Base-by-base conservation (phyloP, 2,113 vertebrate genomes). In the Cheirogaleus medius region DNA sequence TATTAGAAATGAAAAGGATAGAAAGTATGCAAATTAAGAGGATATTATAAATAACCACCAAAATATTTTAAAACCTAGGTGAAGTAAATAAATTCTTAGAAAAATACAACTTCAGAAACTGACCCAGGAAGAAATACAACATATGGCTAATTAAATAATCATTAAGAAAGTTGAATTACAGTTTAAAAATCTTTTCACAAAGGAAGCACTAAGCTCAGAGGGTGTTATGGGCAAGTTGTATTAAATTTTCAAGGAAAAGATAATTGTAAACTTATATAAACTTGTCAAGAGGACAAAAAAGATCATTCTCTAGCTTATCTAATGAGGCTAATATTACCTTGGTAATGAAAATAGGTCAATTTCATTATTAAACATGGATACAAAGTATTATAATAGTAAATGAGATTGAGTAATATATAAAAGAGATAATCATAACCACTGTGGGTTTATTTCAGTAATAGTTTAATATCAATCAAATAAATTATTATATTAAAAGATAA, bases 301-400 rank as follows among this genome's bases (percentile, higher is more conserved):
- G n/a, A 82, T 91, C 5, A 87, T 77, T 93, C 5, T 90, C 5
- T 6, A 56, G 25, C 2, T 88, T 7, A 6, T 78, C 23, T 42
- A 87, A 69, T 89, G 49, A 93, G 32, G 47, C 4, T 58, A 85
- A 37, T 69, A 80, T 92, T 74, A 42, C 13, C 47, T 85, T 93
- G 23, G 21, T 52, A 60, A 23, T 37, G 4, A 84, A 37, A 63
- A 1, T 34, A 92, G 32, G 3, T 25, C 29, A 78, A 78, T 94
- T 49, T 84, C 34, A 68, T 52, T 81, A 91, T 56, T 90, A 91
- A 68, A 56, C 47, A 83, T 58, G 21, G 63, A 44, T 69, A 66
- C 11, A 84, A 54, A 93, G 85, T 93, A 85, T 56, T 87, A 87
- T 66, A n/a, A n/a, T 87, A 92, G 23, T 87, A 82, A 91, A 63